Base-by-base conservation (phyloP, 2,113 vertebrate genomes). In the Rhinoptilus africanus region DNA sequence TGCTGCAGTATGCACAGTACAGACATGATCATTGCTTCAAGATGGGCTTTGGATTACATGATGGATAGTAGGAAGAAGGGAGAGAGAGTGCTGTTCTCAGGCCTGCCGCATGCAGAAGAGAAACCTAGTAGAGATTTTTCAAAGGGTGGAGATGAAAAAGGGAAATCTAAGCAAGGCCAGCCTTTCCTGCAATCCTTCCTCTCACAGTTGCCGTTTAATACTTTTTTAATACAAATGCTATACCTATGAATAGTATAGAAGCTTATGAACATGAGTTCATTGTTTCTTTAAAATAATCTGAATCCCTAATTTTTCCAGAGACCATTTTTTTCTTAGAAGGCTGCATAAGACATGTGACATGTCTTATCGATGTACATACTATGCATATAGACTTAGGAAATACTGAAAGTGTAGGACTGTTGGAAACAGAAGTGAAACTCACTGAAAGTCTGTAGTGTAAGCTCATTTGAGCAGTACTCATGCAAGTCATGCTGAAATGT, bases 11-110 rank as follows among this genome's bases (percentile, higher is more conserved):
- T 80, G 91, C 91, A 59, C 11, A 1, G 85, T 41, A 75, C 80
- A 89, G 86, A 78, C 89, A 68, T 20, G 37, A 89, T 89, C 91
- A 89, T 48, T 85, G 87, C 95, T 96, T 83, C 89, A 89, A 37
- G 81, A 91, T 94, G 91, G 92, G 89, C n/a, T 81, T 87, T 78
- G 87, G 69, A 50, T 92, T 82, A 57, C 37, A 4, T 22, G 81
- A 60, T 26, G 74, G 89, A 48, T 68, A 87, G 35, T 5, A 35
- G 76, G 68, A 68, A 26, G 69, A 48, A 63, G 51, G 53, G 34
- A 57, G 63, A 34, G 59, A 24, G 53, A 76, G 69, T 26, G 27
- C 35, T 45, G 7, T 56, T 89, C 64, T 67, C 39, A 86, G 79
- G 62, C 16, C 64, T 92, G 92, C 79, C 43, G 32, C 4, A 8